Evolutionary conservation across 2,113 vertebrate species (phyloP).

Genomic region (Crotalus tigris): DNA sequence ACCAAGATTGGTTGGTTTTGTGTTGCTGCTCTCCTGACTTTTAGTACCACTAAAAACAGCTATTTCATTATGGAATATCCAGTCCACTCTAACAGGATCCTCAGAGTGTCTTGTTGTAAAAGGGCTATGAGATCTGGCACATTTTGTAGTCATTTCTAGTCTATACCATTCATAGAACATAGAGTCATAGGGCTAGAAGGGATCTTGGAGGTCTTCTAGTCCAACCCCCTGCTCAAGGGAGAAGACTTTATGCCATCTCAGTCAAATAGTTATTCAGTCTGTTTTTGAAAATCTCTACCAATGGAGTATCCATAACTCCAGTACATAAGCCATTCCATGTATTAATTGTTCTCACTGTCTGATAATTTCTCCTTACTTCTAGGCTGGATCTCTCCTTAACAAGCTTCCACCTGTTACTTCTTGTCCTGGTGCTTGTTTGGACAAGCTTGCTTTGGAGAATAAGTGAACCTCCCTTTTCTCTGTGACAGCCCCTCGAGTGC

Average conservation of each 20-base stretch:
- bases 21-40: neutral
- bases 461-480: neutral
- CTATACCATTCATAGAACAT: no score
- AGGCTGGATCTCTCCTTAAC: neutral
- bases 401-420: neutral
- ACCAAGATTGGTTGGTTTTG: neutral
- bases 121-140: neutral
- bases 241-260: neutral
- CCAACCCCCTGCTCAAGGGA: neutral
- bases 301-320: neutral
- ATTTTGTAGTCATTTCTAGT: no score
- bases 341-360: neutral
- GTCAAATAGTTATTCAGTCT: neutral
- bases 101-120: neutral
- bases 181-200: neutral
- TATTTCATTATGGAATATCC: neutral
- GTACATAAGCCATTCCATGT: neutral
- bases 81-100: neutral
- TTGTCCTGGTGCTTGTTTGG: neutral
- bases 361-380: neutral
- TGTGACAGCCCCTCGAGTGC: neutral
- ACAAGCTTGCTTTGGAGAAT: neutral
- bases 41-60: neutral
- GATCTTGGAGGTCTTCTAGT: neutral
- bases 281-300: neutral